Evolutionary conservation across 2,797 vertebrate genomes (phyloP).

Genomic region (Falco cherrug): DNA sequence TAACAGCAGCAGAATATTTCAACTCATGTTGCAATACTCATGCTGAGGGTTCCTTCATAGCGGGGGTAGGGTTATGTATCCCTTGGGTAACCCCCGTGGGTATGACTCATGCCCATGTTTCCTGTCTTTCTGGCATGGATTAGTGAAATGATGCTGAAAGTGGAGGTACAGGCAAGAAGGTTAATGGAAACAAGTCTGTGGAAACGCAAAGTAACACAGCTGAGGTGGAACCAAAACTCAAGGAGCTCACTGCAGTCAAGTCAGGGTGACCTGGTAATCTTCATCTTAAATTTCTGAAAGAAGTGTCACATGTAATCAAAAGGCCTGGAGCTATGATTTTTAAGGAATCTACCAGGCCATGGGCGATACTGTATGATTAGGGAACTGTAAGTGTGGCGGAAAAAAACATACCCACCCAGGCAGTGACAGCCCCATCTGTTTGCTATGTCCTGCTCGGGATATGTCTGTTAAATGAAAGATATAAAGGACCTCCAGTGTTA

Average conservation of each 20-base stretch:
- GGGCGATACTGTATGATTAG: not conserved
- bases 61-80: not conserved
- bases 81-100: not conserved
- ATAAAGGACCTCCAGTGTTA: not conserved
- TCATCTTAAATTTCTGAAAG: not conserved
- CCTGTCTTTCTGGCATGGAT: not conserved
- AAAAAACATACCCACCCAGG: not conserved
- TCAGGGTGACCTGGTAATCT: not conserved
- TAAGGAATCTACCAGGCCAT: not conserved
- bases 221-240: conserved; percentile 1
- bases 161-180: not conserved
- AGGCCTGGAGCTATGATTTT: not conserved
- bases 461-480: not conserved
- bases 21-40: not conserved
- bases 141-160: not conserved
- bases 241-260: not conserved
- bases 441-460: not conserved
- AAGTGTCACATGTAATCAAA: not conserved
- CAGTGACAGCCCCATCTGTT: not conserved
- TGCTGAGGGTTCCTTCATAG: not conserved
- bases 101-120: not conserved
- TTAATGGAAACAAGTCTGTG: not conserved
- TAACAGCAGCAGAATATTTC: not conserved
- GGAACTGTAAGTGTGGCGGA: not conserved
- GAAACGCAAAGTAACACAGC: not conserved